Conservation (phyloP, 2,888 invertebrate species). For the Amaurobius ferox region DNA sequence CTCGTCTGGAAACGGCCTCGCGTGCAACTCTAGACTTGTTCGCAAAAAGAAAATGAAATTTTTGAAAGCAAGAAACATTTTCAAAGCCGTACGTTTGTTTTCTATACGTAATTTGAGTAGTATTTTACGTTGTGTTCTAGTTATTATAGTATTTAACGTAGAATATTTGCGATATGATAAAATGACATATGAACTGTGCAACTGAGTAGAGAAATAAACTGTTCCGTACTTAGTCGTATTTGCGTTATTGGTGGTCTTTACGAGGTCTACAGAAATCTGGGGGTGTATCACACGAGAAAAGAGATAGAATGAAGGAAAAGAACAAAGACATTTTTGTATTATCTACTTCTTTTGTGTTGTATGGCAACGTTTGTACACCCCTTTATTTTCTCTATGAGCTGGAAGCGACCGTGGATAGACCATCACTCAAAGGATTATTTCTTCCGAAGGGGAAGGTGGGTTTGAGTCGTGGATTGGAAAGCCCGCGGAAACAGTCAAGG, state of each 20-base stretch:
- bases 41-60: no score
- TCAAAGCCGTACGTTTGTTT: no score
- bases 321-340: background rate
- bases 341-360: background rate
- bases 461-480: background rate
- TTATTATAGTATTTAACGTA: no score
- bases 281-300: background rate
- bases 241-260: slow-evolving; percentile 2
- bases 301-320: background rate
- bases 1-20: no score
- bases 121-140: no score
- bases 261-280: background rate
- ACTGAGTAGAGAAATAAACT: no score
- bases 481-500: background rate
- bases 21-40: no score
- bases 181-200: no score
- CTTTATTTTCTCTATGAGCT: background rate
- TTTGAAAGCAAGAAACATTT: no score
- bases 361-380: background rate
- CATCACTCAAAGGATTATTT: slow-evolving; percentile 1
- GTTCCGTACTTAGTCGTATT: no score
- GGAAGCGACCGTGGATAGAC: background rate
- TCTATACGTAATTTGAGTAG: no score
- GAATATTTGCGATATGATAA: no score
- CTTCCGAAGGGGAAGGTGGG: background rate